phyloP scores from a whole-genome alignment of 2,113 vertebrate species.

The Xyliphius kryptos region DNA sequence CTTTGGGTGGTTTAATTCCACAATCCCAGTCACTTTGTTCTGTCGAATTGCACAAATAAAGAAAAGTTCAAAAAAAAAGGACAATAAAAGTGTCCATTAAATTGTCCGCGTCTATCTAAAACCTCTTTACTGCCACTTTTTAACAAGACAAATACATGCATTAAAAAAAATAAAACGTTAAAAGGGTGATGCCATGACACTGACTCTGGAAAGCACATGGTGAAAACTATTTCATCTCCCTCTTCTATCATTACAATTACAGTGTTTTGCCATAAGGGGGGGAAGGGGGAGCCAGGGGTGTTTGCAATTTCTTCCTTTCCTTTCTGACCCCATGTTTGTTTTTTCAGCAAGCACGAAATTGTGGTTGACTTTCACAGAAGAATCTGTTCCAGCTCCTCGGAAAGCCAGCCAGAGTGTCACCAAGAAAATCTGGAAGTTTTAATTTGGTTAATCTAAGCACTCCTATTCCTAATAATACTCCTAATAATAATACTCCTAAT shows the following conservation, averaged over 20 bases:
- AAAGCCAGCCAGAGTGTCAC: conserved; percentile 18
- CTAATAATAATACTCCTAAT: too few species aligned
- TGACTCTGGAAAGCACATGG: conserved; percentile 29
- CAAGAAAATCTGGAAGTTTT: too few species aligned
- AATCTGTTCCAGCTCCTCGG: conserved; percentile 12
- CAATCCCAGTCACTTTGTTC: conserved; percentile 35
- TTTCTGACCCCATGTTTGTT: conserved; percentile 41
- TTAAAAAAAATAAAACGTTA: too few species aligned
- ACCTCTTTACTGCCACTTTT: conserved; percentile 36
- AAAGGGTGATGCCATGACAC: too few species aligned
- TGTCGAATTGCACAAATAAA: conserved; percentile 25
- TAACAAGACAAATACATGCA: conserved; percentile 44
- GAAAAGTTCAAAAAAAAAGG: too few species aligned
- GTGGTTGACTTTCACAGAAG: conserved; percentile 34
- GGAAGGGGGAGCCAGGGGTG: conserved; percentile 22
- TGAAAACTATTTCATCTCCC: conserved; percentile 3
- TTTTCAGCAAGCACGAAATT: conserved; percentile 37
- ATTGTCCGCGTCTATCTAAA: conserved; percentile 31
- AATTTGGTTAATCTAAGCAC: too few species aligned
- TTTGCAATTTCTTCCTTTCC: conserved; percentile 41
- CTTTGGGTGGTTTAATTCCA: conserved; percentile 19
- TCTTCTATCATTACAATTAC: conserved; percentile 28
- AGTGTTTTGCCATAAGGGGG: conserved; percentile 25
- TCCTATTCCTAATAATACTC: too few species aligned
- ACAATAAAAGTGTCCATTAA: conserved; percentile 33